Base-by-base conservation (phyloP, 1,140 invertebrate species). In the Drosophila nigrodunni region DNA sequence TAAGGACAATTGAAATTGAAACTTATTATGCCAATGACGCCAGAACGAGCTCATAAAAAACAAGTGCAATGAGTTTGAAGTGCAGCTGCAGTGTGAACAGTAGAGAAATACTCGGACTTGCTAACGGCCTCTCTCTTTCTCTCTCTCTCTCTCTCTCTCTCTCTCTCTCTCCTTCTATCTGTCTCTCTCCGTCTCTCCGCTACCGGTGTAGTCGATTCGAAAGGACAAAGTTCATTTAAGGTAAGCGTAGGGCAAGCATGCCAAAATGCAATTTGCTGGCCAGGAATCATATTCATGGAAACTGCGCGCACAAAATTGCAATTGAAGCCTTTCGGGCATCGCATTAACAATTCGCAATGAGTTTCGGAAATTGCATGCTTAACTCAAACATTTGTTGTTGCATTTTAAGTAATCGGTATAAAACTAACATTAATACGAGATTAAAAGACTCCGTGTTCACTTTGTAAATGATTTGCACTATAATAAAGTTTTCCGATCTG, bases 1-100 rank as follows among this genome's bases (percentile, higher is more conserved):
- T 70, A 55, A 67, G 73, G 74, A 80, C 80, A 88, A 88, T 88
- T 87, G 74, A 87, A 80, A 87, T 83, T 77, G 77, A 88, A 88
- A 88, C 85, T 83, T 88, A 80, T 88, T 74, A 88, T 52, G 59
- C 59, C 66, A 66, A 77, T 87, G 76, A 76, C 57, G 65, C 73
- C 46, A 64, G 67, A 44, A 46, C 43, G 18, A 49, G 11, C 50
- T 54, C 61, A 72, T 77, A 71, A 82, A 74, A 67, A 44, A 37
- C 50, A 74, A 80, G 58, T 80, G 70, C 67, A 68, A 52, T 54
- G 73, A 46, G 73, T 55, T 69, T 60, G 70, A 52, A 69, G 66
- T 68, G 50, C n/a, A 21, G 18, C 41, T 37, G 15, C 13, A 35
- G 34, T 47, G 43, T 4, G 37, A 68, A 25, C 18, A 66, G 39